Evolutionary conservation across 2,113 vertebrate genomes (phyloP).

Genomic region (Conger conger): DNA sequence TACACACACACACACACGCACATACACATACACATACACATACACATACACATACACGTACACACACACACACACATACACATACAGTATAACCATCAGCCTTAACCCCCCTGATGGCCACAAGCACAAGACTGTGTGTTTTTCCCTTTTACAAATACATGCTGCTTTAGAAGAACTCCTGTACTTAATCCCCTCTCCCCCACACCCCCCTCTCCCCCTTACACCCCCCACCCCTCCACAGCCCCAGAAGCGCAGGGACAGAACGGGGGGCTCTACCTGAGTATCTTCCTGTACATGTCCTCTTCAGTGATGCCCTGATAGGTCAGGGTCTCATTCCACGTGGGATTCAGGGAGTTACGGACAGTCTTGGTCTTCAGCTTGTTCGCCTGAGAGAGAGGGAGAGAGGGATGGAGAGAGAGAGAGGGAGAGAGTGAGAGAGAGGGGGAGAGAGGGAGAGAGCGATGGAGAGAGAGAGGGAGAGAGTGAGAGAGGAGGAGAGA

Average conservation of each 20-base stretch:
- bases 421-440: not conserved
- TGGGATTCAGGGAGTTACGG: conserved; percentile 80
- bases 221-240: no score
- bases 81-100: no score
- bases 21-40: no score
- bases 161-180: not conserved
- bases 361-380: conserved; percentile 85
- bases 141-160: not conserved
- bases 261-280: conserved; percentile 64
- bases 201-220: no score
- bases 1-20: no score
- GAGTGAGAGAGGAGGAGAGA: no score
- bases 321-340: conserved; percentile 81
- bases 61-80: no score
- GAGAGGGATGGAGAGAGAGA: not conserved
- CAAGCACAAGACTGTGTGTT: not conserved
- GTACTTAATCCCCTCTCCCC: not conserved
- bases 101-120: not conserved
- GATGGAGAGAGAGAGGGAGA: no score
- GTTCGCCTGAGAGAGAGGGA: conserved; percentile 70
- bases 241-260: no score
- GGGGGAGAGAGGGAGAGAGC: no score
- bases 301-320: conserved; percentile 82
- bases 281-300: conserved; percentile 82
- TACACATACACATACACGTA: no score